A percentile compares a stretch with the other conserved stretches of the same genome.
These are phyloP conservation scores for Amphimedon queenslandica DNA, from an alignment of 37 sponge, comb jelly and placozoan genomes.

Conservation along the genomic window DNA sequence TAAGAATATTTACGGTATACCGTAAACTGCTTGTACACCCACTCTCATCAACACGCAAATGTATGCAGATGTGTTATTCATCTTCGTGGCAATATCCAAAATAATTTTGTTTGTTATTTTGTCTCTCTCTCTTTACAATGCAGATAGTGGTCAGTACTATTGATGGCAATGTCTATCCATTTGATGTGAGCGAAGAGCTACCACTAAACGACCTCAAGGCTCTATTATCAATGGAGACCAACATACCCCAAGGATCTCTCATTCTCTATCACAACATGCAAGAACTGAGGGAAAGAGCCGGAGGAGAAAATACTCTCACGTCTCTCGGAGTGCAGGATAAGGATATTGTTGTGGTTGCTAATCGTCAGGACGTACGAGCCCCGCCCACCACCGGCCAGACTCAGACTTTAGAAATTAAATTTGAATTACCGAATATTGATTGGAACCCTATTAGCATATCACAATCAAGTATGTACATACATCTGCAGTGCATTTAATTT, in stretches of 20 bases:
- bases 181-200: slow-evolving; percentile 64
- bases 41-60: too few species aligned
- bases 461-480: too few species aligned
- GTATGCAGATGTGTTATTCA: too few species aligned
- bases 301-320: slow-evolving; percentile 5
- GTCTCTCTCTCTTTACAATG: too few species aligned
- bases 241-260: slow-evolving; percentile 20
- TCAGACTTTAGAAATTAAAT: not conserved
- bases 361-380: not conserved
- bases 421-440: slow-evolving; percentile 28
- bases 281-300: slow-evolving; percentile 32
- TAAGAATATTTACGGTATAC: too few species aligned
- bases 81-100: too few species aligned
- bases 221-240: slow-evolving; percentile 41
- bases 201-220: slow-evolving; percentile 61
- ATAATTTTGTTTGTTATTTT: too few species aligned
- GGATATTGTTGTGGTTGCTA: slow-evolving; percentile 21
- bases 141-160: slow-evolving; percentile 43
- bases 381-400: not conserved
- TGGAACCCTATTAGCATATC: slow-evolving; percentile 28
- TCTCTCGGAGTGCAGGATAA: slow-evolving; percentile 44
- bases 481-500: too few species aligned
- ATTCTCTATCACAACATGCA: slow-evolving; percentile 46
- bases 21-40: too few species aligned
- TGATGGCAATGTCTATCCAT: slow-evolving; percentile 21